Base-by-base conservation (phyloP, 2,888 invertebrate species). In the Junonia oenone region DNA sequence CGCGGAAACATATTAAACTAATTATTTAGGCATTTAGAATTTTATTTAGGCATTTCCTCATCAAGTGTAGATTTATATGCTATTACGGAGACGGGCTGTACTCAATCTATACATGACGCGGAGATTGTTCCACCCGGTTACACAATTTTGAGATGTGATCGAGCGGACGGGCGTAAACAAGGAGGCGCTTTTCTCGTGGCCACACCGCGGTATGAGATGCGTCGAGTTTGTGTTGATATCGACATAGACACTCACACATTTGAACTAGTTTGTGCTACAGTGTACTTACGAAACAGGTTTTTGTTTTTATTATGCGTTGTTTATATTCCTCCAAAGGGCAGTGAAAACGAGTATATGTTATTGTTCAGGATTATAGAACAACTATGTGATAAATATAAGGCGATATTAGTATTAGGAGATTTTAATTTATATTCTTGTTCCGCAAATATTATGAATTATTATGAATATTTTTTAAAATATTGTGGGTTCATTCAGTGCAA, bases 21-120 rank as follows among this genome's bases (percentile, higher is more conserved):
- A n/a, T n/a, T n/a, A n/a, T n/a, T n/a, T n/a, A n/a, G n/a, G n/a
- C n/a, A n/a, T n/a, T n/a, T n/a, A 33, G 51, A 47, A 6, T 63
- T 63, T 45, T 35, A 52, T 33, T n/a, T 6, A 0, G 46, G 50
- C 8, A 11, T 67, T 6, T 31, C 47, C 6, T 9, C 54, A 2
- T 49, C 56, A 4, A 27, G 38, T 6, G 52, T 49, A 5, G 62
- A 68, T 27, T 43, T 67, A 13, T 66, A 60, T 52, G 68, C 66
- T 2, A 60, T 69, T 0, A 66, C 67, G 6, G 68, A 66, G 22
- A 46, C 61, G 64, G 0, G 63, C 61, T 29, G 62, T 22, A 22
- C 58, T 54, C 33, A 61, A 26, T 64, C 65, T 0, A 66, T 65
- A 15, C 15, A 56, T 2, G 60, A 63, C 26, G 57, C 54, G 9